Percentiles rank a stretch among this genome's conserved stretches.
These are phyloP conservation scores for Coranthus polyacanthus DNA, from an alignment of 2,797 vertebrate species.

Conservation along the genomic window DNA sequence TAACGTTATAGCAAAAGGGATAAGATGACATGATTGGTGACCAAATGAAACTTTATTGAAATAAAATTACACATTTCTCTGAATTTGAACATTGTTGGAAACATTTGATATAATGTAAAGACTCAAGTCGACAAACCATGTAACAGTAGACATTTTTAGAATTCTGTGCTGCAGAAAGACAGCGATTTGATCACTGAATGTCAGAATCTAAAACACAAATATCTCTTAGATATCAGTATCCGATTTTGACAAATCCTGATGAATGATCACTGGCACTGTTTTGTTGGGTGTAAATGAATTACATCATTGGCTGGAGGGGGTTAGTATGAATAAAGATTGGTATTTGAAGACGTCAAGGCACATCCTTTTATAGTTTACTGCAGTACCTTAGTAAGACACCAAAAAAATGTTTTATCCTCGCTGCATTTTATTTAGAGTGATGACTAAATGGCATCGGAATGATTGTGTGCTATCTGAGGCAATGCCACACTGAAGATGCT, in stretches of 20 bases:
- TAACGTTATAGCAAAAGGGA: too few relatives aligned
- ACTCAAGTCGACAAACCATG: too few relatives aligned
- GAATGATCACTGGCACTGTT: conserved; percentile 25
- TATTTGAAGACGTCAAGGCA: conserved; percentile 7
- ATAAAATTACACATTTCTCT: too few relatives aligned
- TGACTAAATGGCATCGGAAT: conserved; percentile 21
- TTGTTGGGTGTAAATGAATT: conserved; percentile 40
- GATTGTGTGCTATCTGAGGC: conserved; percentile 28
- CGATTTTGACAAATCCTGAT: conserved; percentile 27
- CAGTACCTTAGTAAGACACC: background rate
- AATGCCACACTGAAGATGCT: conserved; percentile 21
- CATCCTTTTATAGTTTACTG: background rate
- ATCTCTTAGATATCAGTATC: conserved; percentile 33
- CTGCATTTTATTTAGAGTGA: conserved; percentile 16
- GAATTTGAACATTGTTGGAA: too few relatives aligned
- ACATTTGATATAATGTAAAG: too few relatives aligned
- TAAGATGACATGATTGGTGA: too few relatives aligned
- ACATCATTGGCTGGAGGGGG: conserved; percentile 11
- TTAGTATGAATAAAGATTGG: conserved; percentile 38
- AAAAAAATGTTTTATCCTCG: conserved; percentile 3
- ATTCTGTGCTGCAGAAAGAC: too few relatives aligned
- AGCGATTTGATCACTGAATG: conserved; percentile 23
- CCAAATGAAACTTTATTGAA: too few relatives aligned
- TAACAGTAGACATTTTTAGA: too few relatives aligned
- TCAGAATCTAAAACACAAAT: conserved; percentile 28